phyloP scores from a whole-genome alignment of 2,113 vertebrate species.

The Bos taurus region DNA sequence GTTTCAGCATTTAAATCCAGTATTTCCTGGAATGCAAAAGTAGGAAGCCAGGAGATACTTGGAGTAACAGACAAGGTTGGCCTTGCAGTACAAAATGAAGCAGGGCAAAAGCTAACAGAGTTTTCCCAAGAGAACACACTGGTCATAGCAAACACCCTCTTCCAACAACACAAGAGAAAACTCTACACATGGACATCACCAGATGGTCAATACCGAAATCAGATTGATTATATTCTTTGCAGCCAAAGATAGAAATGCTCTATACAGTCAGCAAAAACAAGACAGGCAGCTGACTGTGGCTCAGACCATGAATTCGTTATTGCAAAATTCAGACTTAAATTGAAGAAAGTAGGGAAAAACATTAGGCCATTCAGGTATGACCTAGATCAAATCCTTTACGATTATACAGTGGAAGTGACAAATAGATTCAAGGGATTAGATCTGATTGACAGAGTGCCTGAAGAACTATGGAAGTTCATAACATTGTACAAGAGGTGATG shows the following conservation, averaged over 20 bases:
- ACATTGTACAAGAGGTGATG: rapidly evolving
- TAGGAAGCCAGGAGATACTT: neutral
- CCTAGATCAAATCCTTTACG: neutral
- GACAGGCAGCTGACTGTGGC: neutral
- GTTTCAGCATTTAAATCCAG: neutral
- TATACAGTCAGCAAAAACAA: neutral
- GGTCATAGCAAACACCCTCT: neutral
- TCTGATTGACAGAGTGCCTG: neutral
- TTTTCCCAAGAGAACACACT: neutral
- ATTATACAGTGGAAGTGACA: neutral
- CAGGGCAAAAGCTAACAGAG: neutral
- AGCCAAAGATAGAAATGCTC: neutral
- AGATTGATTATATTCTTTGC: neutral
- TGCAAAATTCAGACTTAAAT: neutral
- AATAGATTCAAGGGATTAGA: neutral
- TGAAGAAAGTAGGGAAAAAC: neutral
- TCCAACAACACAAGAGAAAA: neutral
- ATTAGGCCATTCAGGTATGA: neutral
- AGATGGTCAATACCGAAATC: neutral
- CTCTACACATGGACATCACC: rapidly evolving
- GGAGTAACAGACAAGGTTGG: neutral
- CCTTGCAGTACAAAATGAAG: neutral
- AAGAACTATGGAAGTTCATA: neutral
- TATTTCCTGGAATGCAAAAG: neutral
- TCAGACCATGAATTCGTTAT: neutral